Percentiles rank a stretch among this genome's conserved stretches.
Conservation (phyloP, 2,888 invertebrate species). For the Buathra laborator region DNA sequence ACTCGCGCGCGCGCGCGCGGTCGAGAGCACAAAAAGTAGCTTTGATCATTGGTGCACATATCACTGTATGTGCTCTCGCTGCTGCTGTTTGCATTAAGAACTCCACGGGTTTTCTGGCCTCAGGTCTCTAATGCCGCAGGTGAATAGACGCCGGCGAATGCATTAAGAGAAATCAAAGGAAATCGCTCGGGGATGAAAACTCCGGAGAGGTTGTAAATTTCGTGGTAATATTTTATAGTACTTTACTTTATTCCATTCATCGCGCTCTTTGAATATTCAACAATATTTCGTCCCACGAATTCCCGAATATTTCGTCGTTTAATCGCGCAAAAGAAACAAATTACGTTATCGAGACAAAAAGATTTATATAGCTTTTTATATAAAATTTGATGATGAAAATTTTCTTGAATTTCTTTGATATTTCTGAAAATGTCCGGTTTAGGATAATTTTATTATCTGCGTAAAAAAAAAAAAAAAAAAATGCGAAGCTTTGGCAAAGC, state of each 20-base stretch:
- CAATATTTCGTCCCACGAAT: not conserved
- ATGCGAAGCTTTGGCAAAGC: too few relatives aligned
- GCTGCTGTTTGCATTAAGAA: not conserved
- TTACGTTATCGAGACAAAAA: not conserved
- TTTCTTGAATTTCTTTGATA: too few relatives aligned
- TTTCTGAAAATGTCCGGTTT: too few relatives aligned
- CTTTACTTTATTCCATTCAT: not conserved
- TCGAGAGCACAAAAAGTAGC: constrained; percentile 70
- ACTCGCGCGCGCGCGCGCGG: constrained; percentile 6
- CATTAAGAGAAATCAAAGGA: constrained; percentile 57
- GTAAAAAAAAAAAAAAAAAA: too few relatives aligned
- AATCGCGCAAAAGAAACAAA: not conserved
- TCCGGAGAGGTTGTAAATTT: constrained; percentile 10
- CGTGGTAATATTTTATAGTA: not conserved
- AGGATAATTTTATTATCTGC: too few relatives aligned
- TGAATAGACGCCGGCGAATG: constrained; percentile 50
- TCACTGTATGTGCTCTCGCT: constrained; percentile 12
- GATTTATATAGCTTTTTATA: too few relatives aligned
- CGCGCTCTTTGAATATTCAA: not conserved
- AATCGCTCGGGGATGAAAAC: constrained; percentile 41
- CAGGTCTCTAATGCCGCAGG: constrained; percentile 50
- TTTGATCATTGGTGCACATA: constrained; percentile 73
- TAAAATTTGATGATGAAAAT: too few relatives aligned
- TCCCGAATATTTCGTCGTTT: not conserved
- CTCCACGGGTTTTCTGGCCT: constrained; percentile 26